Evolutionary conservation across 2,113 vertebrate genomes (phyloP), one percentile per base, ranked within the genome.

Genomic region (Corydoras maculifer): DNA sequence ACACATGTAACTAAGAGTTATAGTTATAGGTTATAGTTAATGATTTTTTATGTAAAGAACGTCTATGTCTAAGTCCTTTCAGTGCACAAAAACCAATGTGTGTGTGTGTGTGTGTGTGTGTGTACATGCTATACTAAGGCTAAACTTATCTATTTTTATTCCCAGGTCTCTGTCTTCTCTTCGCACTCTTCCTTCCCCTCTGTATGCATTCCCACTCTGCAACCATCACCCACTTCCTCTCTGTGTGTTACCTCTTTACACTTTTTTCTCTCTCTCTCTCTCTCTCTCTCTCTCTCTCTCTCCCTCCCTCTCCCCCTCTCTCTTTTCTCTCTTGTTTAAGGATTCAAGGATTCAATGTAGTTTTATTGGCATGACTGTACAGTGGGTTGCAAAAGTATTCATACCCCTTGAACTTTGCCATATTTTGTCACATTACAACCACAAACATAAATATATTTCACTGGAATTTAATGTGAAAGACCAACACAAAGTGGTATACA

Each of bases 51-150:
- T 43, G 4, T 43, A 43, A 43, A 4, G 7, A 7, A 4, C 54
- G 2, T 57, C 14, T 8, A 57, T 15, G 5, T 57, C 18, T 25
- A 25, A 25, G 18, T 57, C 11, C 4, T 62, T 18, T 13, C 18
- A 25, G 18, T 25, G 18, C 18, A 25, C 18, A 25, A 25, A 25
- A 25, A 25, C 18, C 18, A 25, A 51, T 14, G 51, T 25, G 50
- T 67, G 51, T 74, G 11, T 74, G 3, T 64, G 29, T 25, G 8
- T 62, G 48, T 62, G 12, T 70, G 49, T 32, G 30, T 4, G 50
- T 32, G 73, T 72, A 79, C 70, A 43, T 43, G 35, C 35, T 43
- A 43, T 43, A 43, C 35, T 43, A 43, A 43, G 35, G 35, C 35
- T 43, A 43, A 43, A 43, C 35, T 43, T 43, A 4, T 43, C 35